Evolutionary conservation across 2,113 vertebrate species (phyloP).

Genomic region (Aegotheles bennettii): DNA sequence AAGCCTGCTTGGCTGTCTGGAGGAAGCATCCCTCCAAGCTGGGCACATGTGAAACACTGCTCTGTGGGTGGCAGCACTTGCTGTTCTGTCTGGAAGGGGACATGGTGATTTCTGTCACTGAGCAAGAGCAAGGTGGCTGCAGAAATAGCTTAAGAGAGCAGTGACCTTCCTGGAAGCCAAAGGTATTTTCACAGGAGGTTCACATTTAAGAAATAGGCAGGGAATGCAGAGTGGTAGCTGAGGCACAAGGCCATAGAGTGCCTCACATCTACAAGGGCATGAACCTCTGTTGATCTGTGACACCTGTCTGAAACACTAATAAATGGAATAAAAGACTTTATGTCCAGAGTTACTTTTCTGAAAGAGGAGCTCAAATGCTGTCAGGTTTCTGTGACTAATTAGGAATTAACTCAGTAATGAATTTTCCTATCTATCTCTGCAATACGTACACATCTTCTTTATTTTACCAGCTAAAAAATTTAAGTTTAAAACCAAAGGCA

Average conservation of each 20-base stretch:
- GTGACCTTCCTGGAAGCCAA: background rate
- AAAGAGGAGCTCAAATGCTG: background rate
- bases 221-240: too few species aligned
- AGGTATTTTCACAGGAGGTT: background rate
- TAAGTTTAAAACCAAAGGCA: background rate
- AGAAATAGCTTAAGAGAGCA: background rate
- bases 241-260: accelerated
- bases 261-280: background rate
- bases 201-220: background rate
- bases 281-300: background rate
- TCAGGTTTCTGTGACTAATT: background rate
- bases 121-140: background rate
- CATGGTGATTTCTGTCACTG: background rate
- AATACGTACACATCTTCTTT: background rate
- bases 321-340: background rate
- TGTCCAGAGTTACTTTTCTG: background rate
- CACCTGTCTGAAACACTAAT: accelerated
- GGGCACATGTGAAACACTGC: background rate
- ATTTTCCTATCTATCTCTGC: background rate
- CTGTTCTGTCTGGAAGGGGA: background rate
- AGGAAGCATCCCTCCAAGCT: background rate
- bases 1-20: background rate
- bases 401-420: background rate
- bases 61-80: background rate
- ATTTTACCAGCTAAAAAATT: background rate